These are phyloP conservation scores for Microtus montanus DNA, from an alignment of 2,113 vertebrate genomes.

Conservation along the genomic window DNA sequence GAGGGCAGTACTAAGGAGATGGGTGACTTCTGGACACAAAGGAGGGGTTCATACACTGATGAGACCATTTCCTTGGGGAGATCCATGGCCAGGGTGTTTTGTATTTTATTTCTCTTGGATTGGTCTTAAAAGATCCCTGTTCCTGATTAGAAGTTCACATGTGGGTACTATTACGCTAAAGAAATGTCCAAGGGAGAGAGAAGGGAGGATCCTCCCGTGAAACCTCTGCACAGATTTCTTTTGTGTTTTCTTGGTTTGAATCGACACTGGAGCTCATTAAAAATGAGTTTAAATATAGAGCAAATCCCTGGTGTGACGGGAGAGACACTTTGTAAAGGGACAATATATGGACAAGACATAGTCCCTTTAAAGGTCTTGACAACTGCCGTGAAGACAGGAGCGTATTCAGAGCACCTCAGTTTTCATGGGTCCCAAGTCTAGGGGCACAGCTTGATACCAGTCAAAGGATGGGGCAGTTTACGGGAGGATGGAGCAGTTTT, in stretches of 20 bases:
- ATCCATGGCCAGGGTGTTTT: neutral
- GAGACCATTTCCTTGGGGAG: neutral
- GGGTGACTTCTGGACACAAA: neutral
- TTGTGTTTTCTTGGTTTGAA: neutral
- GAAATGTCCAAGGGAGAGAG: neutral
- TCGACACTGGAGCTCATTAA: neutral
- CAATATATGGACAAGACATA: neutral
- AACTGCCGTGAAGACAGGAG: neutral
- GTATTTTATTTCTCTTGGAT: neutral
- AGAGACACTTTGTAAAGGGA: neutral
- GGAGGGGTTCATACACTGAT: neutral
- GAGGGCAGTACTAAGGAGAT: neutral
- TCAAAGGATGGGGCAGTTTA: neutral
- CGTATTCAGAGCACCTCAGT: neutral
- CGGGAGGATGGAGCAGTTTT: neutral
- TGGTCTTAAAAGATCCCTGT: neutral
- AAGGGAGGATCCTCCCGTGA: neutral
- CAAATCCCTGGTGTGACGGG: neutral
- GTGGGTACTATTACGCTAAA: neutral
- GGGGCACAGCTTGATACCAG: neutral
- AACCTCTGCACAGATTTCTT: neutral
- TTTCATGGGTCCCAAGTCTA: neutral
- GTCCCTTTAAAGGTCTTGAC: neutral
- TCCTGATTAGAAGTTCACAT: neutral
- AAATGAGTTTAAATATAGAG: neutral